Base-by-base conservation (phyloP, 2,888 invertebrate species). In the Stenodema calcarata region DNA sequence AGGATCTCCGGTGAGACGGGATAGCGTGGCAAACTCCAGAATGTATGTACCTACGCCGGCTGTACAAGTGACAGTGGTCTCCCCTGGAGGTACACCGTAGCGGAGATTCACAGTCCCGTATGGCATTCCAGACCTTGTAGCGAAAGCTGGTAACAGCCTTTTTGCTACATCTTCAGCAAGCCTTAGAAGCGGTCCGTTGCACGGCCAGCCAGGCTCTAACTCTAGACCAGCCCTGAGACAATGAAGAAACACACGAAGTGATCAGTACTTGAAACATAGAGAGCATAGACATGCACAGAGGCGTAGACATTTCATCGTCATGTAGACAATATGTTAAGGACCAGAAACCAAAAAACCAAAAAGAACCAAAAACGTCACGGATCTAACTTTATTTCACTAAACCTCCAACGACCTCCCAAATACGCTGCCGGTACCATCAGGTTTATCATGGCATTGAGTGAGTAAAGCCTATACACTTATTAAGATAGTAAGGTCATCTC, bases 21-120 rank as follows among this genome's bases (percentile, higher is more conserved):
- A 97, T 9, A 99, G 92, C 0, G 99, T 95, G 0, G 98, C 99
- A 92, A 99, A 99, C 92, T 99, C 99, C 18, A 99, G 93, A 54
- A 99, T 94, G 91, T 97, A 99, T 1, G 99, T 99, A 0, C 99
- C 99, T 62, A 99, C 97, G 0, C 99, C 98, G 16, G 99, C 99
- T 0, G 99, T 99, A 91, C 99, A 99, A 0, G 99, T 99, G 0
- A 99, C 94, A 50, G 97, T 95, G 0, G 99, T 99, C 92, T 99
- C 99, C 11, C 96, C 97, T 44, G 94, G 93, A 0, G 99, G 99
- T 0, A 99, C 97, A 0, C 99, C 99, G 90, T 96, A 93, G 83
- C 95, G 93, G 47, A 99, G 92, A 91, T 98, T 98, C 0, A 98
- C 98, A 0, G 99, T 99, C 9, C 99, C 99, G 92, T 98, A 99